These are phyloP conservation scores for Taurulus bubalis DNA, from an alignment of 2,113 vertebrate species.

Conservation along the genomic window DNA sequence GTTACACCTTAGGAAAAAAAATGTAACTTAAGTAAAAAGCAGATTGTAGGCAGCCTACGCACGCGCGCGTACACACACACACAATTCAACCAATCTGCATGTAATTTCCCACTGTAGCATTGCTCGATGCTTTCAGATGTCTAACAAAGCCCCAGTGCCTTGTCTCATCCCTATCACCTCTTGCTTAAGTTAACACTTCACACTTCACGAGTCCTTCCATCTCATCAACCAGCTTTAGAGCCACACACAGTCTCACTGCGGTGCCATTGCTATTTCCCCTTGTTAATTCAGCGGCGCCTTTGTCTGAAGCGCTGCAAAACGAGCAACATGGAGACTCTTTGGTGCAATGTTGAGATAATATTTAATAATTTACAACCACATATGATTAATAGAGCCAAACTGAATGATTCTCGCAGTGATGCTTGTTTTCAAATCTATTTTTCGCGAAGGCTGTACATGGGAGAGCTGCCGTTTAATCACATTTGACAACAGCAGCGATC, in stretches of 20 bases:
- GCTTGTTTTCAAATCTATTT: slow-evolving; percentile 43
- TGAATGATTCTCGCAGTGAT: slow-evolving; percentile 31
- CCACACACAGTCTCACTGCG: not conserved
- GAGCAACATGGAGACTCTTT: slow-evolving; percentile 19
- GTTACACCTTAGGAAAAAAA: not conserved
- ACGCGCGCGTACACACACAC: not conserved
- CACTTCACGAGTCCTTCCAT: not conserved
- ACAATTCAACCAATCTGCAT: slow-evolving; percentile 20
- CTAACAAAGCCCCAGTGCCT: slow-evolving; percentile 35
- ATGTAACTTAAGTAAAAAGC: slow-evolving; percentile 1
- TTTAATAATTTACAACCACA: slow-evolving; percentile 38
- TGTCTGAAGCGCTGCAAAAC: not conserved
- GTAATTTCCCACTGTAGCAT: not conserved
- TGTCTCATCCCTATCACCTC: slow-evolving; percentile 25
- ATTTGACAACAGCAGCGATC: slow-evolving; percentile 43
- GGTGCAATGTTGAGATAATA: slow-evolving; percentile 9
- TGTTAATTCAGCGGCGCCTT: not conserved
- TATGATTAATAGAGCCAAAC: slow-evolving; percentile 30
- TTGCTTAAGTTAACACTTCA: slow-evolving; percentile 24
- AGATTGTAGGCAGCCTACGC: slow-evolving; percentile 3
- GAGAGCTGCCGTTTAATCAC: slow-evolving; percentile 47
- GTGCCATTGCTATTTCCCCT: not conserved
- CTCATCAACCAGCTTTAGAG: slow-evolving; percentile 40
- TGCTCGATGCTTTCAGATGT: slow-evolving; percentile 54
- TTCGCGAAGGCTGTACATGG: not conserved